Conservation (phyloP, 2,113 vertebrate genomes). For the Helogale parvula region DNA sequence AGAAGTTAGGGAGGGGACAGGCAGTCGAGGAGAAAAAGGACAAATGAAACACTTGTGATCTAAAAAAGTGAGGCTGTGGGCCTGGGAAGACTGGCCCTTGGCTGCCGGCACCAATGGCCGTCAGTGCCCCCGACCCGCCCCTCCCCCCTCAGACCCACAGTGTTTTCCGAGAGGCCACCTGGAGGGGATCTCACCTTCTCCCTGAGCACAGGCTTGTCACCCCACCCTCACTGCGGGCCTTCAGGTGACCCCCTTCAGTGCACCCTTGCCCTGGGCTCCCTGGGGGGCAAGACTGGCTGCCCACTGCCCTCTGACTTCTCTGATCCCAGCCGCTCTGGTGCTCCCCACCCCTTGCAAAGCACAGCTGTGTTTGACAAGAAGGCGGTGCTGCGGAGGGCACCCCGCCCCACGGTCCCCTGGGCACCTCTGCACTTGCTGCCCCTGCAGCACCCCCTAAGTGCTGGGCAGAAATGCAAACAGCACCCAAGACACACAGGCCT, state of each 20-base stretch:
- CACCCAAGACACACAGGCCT: neutral
- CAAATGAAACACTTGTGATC: neutral
- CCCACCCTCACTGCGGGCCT: rapidly evolving
- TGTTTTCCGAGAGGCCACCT: rapidly evolving
- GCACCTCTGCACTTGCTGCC: neutral
- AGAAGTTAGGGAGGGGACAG: too few relatives aligned
- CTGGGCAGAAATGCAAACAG: neutral
- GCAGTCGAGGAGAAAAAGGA: rapidly evolving
- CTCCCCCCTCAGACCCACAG: too few relatives aligned
- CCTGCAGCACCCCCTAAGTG: rapidly evolving
- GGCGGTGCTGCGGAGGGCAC: neutral
- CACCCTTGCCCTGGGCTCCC: neutral
- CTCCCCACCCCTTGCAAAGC: rapidly evolving
- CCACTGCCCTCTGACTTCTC: neutral
- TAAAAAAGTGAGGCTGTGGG: neutral
- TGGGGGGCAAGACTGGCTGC: neutral
- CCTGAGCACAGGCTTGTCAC: neutral
- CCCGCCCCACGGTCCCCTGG: rapidly evolving
- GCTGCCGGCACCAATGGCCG: neutral
- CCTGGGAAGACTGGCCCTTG: too few relatives aligned
- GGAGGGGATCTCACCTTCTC: neutral
- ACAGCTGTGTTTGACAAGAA: slow-evolving; percentile 54
- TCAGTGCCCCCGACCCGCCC: rapidly evolving
- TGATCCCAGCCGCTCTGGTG: neutral
- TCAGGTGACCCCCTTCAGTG: rapidly evolving